Evolutionary conservation across 2,888 invertebrate genomes (phyloP), one percentile per base, ranked within the genome.

Genomic region (Oscheius sp.): DNA sequence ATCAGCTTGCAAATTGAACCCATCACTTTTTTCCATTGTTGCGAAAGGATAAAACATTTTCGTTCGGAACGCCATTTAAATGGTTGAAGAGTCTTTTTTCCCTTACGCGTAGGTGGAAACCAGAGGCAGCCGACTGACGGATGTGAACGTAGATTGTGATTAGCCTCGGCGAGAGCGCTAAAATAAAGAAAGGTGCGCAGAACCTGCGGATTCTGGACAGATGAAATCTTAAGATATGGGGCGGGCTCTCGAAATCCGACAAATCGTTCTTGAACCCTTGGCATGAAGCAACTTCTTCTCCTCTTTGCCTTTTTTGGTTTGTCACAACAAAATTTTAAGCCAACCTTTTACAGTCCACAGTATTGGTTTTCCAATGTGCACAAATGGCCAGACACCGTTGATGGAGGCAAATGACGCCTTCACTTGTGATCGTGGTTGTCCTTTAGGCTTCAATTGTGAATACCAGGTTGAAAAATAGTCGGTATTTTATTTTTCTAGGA

Each of bases 331-430:
- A n/a, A n/a, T n/a, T n/a, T n/a, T n/a, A n/a, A n/a, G n/a, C 6
- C 3, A 5, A 23, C 8, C 8, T 20, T 15, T 6, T 48, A 6
- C 12, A 33, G n/a, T 17, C 20, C 20, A 33, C 34, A 20, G 2
- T 29, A 4, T 52, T 2, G n/a, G 39, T 23, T 68, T 68, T 68
- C 68, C 68, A 8, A 68, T 68, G 68, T 68, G 68, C 37, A 68
- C 68, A 4, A 33, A 68, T 68, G 68, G 68, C 12, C 27, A 20
- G 34, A 39, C 68, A 12, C 68, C 68, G 5, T 46, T 68, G 17
- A 68, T 68, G 68, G 68, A 68, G 39, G 31, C 37, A 15, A 68
- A 68, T 20, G 68, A 68, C 25, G 68, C 68, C 1, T 68, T 61
- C 20, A 33, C 68, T 6, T 68, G 68, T 48, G 52, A 52, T 12